These are phyloP conservation scores for Didymodactylos carnosus DNA, from an alignment of 2,888 invertebrate genomes.

Conservation along the genomic window DNA sequence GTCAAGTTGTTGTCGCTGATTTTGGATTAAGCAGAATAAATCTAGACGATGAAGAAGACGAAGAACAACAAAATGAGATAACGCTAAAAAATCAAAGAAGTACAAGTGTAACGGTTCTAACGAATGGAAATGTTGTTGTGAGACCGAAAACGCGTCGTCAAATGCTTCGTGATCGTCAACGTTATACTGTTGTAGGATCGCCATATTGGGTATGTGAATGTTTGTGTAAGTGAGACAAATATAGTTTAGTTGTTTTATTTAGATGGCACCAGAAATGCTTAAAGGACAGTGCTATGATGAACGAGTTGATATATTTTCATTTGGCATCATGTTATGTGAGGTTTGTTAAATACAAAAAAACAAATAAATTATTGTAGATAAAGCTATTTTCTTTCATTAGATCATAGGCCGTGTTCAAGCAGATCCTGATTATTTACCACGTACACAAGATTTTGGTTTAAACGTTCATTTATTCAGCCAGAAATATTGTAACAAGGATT, in stretches of 20 bases:
- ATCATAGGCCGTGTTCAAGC: conserved; percentile 82
- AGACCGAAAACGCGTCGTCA: neutral
- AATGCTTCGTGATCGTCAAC: neutral
- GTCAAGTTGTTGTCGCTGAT: conserved; percentile 77
- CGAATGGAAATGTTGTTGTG: neutral
- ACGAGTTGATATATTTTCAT: conserved; percentile 84
- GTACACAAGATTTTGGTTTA: conserved; percentile 72
- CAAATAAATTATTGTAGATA: too few species aligned
- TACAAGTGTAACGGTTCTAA: neutral
- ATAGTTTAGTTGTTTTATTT: neutral
- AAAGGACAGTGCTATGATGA: conserved; percentile 83
- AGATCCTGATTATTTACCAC: conserved; percentile 75
- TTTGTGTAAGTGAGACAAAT: neutral
- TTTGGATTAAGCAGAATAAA: conserved; percentile 62
- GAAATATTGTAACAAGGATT: conserved; percentile 54
- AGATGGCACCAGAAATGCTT: conserved; percentile 95
- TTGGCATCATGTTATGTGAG: conserved; percentile 78
- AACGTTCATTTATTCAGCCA: conserved; percentile 65
- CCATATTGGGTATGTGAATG: neutral
- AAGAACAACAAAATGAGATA: neutral
- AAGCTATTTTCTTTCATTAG: conserved; percentile 24
- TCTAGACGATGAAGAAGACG: neutral
- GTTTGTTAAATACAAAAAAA: neutral
- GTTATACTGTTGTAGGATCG: neutral
- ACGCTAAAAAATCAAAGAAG: neutral